phyloP scores from a whole-genome alignment of 2,113 vertebrate species.

The Macquaria ambigua region DNA sequence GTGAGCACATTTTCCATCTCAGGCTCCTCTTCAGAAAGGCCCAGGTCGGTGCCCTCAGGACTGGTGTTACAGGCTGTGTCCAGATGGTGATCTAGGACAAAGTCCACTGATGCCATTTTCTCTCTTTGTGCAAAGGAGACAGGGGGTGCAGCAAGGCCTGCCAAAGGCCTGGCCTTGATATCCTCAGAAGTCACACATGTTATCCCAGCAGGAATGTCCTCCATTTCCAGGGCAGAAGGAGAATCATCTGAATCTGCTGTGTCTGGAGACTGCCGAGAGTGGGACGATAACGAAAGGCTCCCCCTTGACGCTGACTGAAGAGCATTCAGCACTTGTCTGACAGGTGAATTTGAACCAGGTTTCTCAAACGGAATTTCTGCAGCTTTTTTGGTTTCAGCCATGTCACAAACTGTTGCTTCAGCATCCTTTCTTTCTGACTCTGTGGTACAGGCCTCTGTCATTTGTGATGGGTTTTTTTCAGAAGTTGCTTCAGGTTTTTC shows the following conservation, averaged over 20 bases:
- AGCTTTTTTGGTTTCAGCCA: conserved; percentile 64
- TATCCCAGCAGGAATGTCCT: conserved; percentile 83
- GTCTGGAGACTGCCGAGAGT: conserved; percentile 80
- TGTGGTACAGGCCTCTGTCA: neutral
- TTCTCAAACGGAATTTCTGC: conserved; percentile 68
- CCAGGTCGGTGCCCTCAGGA: conserved; percentile 89
- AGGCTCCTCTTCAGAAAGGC: conserved; percentile 90
- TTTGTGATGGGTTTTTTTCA: conserved; percentile 24
- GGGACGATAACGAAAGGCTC: conserved; percentile 71
- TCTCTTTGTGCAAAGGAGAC: conserved; percentile 82
- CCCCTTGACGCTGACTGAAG: conserved; percentile 76
- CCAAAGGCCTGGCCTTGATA: conserved; percentile 60
- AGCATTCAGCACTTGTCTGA: conserved; percentile 73
- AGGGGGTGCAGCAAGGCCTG: conserved; percentile 77
- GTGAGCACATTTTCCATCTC: conserved; percentile 94
- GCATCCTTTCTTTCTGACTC: conserved; percentile 51
- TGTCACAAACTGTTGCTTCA: conserved; percentile 38
- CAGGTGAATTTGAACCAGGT: conserved; percentile 71
- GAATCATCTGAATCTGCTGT: conserved; percentile 85
- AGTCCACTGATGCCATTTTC: conserved; percentile 78
- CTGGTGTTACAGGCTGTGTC: conserved; percentile 85
- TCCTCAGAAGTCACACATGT: conserved; percentile 81
- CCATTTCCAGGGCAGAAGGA: conserved; percentile 86
- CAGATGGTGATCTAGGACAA: conserved; percentile 84
- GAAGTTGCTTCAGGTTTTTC: conserved; percentile 32